phyloP scores from a whole-genome alignment of 2,797 vertebrate genomes.

The Phrynocephalus guinanensis region DNA sequence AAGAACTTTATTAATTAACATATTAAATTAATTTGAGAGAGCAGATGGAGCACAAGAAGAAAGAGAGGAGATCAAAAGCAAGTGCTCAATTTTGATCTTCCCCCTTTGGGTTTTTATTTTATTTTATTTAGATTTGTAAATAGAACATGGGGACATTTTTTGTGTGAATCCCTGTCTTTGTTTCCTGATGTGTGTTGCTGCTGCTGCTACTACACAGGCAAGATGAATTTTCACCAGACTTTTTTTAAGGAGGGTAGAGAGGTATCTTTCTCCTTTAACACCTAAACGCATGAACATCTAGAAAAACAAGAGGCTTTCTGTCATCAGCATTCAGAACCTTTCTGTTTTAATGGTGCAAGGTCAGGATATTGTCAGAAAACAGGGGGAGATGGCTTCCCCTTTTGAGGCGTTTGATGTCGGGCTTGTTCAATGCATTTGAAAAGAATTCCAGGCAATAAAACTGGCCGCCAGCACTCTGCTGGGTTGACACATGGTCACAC shows the following conservation, averaged over 20 bases:
- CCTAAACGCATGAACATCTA: slow-evolving; percentile 64
- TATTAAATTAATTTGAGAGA: slow-evolving; percentile 34
- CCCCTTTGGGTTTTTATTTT: slow-evolving; percentile 5
- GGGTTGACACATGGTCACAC: slow-evolving; percentile 48
- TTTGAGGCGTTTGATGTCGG: slow-evolving; percentile 67
- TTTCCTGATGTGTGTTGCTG: neutral
- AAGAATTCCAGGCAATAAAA: slow-evolving; percentile 67
- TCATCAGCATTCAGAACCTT: slow-evolving; percentile 66
- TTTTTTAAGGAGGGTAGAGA: slow-evolving; percentile 24
- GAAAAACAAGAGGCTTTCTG: slow-evolving; percentile 65
- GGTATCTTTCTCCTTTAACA: slow-evolving; percentile 48
- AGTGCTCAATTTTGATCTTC: slow-evolving; percentile 32
- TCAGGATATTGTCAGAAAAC: slow-evolving; percentile 54
- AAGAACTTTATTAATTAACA: slow-evolving; percentile 50
- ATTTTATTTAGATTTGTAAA: slow-evolving; percentile 3
- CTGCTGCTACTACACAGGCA: slow-evolving; percentile 56
- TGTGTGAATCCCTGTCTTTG: slow-evolving; percentile 26
- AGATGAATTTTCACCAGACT: slow-evolving; percentile 65
- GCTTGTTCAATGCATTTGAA: slow-evolving; percentile 72
- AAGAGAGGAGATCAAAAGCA: slow-evolving; percentile 29
- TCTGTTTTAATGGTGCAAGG: slow-evolving; percentile 64
- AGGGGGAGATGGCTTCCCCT: slow-evolving; percentile 45
- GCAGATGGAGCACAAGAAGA: slow-evolving; percentile 1
- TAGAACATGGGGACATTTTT: slow-evolving; percentile 46
- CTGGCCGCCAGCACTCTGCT: slow-evolving; percentile 48